Base-by-base conservation (phyloP, 64 coral and sea anemone species). In the Hydrozoanthus tunicans region DNA sequence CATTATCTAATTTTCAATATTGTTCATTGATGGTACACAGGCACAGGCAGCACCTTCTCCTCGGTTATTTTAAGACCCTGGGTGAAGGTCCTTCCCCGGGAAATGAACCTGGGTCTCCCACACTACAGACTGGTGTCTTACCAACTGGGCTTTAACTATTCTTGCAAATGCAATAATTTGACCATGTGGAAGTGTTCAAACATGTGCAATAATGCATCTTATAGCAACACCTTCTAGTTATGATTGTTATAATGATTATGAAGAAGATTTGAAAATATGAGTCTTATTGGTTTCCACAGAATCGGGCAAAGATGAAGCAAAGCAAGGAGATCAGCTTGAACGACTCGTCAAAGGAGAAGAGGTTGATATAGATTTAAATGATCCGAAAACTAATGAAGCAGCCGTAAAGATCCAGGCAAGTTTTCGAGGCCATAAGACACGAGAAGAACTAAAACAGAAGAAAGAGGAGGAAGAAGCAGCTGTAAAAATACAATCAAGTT, bases 321-420 rank as follows among this genome's bases (percentile, higher is more conserved):
- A 95, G 23, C 80, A 79, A 51, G 89, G 91, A 72, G 89, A 98
- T 69, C 78, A 93, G 15, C 76, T 94, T 71, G 96, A 98, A 91
- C 90, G 43, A 73, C 61, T 95, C 6, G 71, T 83, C 53, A 93
- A 92, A 96, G 94, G 92, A 77, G 97, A 99, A 90, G 84, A 99
- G 32, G 79, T 94, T 67, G 97, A 99, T 61, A 84, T 93, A 27
- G 97, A 99, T 85, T 23, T 94, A 15, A 58, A 84, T 84, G 97
- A 99, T 74, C 94, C 94, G 11, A 90, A 92, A 86, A 86, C 89
- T 23, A 89, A 85, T 53, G 79, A 78, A 80, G 94, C 97, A 32
- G 97, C 97, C 3, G 73, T 83, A 11, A 99, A 99, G 71, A 99
- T 99, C 27, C 97, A 99, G 82, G 97, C 97, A 27, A 91, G 90